Evolutionary conservation across 2,888 invertebrate genomes (phyloP), one percentile per base, ranked within the genome.

Genomic region (Tethea ocularis): DNA sequence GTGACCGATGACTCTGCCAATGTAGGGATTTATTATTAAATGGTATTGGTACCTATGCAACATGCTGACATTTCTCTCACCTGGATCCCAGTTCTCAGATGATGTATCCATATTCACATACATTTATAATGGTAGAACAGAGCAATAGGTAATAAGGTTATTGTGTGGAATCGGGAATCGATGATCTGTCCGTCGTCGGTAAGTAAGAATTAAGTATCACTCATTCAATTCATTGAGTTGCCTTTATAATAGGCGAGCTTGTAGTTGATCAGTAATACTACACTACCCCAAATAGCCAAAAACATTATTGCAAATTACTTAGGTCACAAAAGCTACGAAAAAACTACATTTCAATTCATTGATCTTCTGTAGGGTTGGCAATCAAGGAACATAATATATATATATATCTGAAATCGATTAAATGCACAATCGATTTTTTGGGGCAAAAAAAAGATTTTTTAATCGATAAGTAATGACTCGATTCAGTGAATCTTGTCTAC

Each of bases 51-150:
- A n/a, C n/a, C n/a, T n/a, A 26, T 26, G 7, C 26, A 26, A 26
- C 26, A 26, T 5, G 26, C 7, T 26, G 3, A 26, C 7, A 33
- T 0, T 10, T 22, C 1, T 33, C 33, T 60, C 77, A 91, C 91
- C 88, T 77, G 92, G 91, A 66, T 91, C 91, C 92, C 91, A 91
- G 68, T 84, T 88, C 67, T 89, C 89, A 63, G 85, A 69, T 46
- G 86, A 65, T 61, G 82, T 75, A 65, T 89, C 89, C 89, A 89
- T 89, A 63, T 77, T 82, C 70, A 77, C 75, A 76, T 76, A 69
- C 64, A 69, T 67, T 56, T 63, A 61, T 58, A 60, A 61, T 64
- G 51, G 41, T 46, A 46, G 59, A 58, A 58, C 38, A 60, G 61
- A 55, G 41, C 6, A 59, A 46, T 29, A 57, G 36, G 53, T 57